Conservation (phyloP, 2,113 vertebrate species). For the Pomatorhinus ruficollis region DNA sequence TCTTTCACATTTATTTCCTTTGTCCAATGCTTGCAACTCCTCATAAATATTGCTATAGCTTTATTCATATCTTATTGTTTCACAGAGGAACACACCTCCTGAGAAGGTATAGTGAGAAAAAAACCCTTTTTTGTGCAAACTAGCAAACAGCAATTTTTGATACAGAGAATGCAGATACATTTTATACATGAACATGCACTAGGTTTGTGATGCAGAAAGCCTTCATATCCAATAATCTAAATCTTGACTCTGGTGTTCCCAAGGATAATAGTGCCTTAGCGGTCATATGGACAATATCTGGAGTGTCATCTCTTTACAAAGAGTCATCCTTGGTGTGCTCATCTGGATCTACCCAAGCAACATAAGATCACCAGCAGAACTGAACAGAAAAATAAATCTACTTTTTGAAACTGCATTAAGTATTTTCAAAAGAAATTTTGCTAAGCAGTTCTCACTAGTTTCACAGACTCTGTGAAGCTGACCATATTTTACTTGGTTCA, state of each 20-base stretch:
- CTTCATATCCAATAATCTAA: not conserved
- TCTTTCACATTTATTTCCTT: not conserved
- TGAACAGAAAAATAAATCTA: not conserved
- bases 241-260: not conserved
- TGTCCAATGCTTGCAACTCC: not conserved
- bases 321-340: not conserved
- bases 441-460: not conserved
- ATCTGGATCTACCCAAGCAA: not conserved
- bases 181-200: not conserved
- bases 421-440: not conserved
- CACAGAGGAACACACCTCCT: not conserved
- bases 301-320: not conserved
- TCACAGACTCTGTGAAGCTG: not conserved
- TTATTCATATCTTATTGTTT: not conserved
- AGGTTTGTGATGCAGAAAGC: not conserved
- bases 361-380: not conserved
- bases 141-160: not conserved
- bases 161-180: not conserved
- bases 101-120: not conserved
- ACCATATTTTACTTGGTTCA: not conserved
- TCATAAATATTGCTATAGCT: not conserved
- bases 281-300: not conserved
- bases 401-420: not conserved
- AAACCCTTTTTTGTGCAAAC: accelerated
- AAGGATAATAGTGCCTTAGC: not conserved